These are phyloP conservation scores for Nomia melanderi DNA, from an alignment of 1,140 invertebrate genomes.

Conservation along the genomic window DNA sequence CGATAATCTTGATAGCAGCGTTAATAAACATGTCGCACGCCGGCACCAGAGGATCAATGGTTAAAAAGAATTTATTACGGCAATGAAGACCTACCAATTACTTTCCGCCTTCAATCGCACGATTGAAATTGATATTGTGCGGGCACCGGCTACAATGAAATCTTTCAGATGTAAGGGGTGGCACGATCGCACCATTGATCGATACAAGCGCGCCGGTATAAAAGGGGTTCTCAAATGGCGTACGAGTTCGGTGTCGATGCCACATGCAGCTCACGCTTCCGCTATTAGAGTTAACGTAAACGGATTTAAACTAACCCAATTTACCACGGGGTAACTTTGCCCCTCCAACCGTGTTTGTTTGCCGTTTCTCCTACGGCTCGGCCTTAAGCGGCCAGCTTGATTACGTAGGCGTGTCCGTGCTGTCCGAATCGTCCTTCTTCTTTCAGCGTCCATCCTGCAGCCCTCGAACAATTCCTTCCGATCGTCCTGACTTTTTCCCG, in stretches of 20 bases:
- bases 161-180: background rate
- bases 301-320: slow-evolving; percentile 80
- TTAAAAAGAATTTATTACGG: no score
- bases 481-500: background rate
- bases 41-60: background rate
- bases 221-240: background rate
- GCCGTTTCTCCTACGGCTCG: slow-evolving; percentile 36
- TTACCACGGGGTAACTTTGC: slow-evolving; percentile 76
- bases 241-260: slow-evolving; percentile 53
- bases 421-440: slow-evolving; percentile 31
- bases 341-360: slow-evolving; percentile 70
- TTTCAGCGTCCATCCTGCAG: background rate
- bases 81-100: no score
- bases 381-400: slow-evolving; percentile 57
- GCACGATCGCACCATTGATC: slow-evolving; percentile 9
- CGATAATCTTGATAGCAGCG: no score
- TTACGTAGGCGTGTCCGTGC: slow-evolving; percentile 53
- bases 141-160: background rate
- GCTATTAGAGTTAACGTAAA: slow-evolving; percentile 79
- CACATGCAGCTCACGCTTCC: slow-evolving; percentile 70
- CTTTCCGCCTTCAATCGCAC: background rate
- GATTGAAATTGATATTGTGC: background rate
- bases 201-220: slow-evolving; percentile 10
- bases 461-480: background rate
- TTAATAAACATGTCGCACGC: no score